Evolutionary conservation across 2,113 vertebrate species (phyloP).

Genomic region (Cettia cetti): DNA sequence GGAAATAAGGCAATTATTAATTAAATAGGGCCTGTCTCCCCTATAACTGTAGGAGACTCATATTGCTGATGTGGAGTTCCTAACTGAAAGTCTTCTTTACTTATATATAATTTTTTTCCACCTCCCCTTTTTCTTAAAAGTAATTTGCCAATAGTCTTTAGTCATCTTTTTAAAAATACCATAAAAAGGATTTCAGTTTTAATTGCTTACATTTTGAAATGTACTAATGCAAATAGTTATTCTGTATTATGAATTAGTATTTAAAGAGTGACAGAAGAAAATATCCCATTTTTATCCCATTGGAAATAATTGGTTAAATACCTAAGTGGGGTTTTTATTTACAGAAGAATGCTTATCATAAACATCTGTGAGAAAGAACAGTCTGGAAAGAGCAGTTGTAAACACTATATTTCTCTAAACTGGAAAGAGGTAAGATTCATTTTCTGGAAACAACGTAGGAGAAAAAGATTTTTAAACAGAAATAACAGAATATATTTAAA

Average conservation of each 20-base stretch:
- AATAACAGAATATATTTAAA: not conserved
- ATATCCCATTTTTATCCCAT: not conserved
- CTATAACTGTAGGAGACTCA: not conserved
- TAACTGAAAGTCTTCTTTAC: not conserved
- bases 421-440: constrained; percentile 74
- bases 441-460: not conserved
- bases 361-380: constrained; percentile 68
- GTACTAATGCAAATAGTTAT: not conserved
- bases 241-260: not conserved
- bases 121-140: not conserved
- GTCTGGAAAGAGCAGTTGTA: constrained; percentile 28
- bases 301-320: not conserved
- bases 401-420: constrained; percentile 71
- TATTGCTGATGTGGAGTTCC: not conserved
- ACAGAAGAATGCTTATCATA: constrained; percentile 74
- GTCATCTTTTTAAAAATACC: not conserved
- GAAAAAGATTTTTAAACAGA: not conserved
- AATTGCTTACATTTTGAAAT: not conserved
- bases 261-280: not conserved
- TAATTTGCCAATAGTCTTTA: not conserved
- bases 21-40: not conserved
- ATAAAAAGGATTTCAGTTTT: not conserved
- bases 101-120: not conserved
- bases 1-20: not conserved
- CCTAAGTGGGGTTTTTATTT: not conserved